Percentiles rank a stretch among this genome's conserved stretches.
phyloP scores from a whole-genome alignment of 2,797 vertebrate genomes.

The Discoglossus pictus region DNA sequence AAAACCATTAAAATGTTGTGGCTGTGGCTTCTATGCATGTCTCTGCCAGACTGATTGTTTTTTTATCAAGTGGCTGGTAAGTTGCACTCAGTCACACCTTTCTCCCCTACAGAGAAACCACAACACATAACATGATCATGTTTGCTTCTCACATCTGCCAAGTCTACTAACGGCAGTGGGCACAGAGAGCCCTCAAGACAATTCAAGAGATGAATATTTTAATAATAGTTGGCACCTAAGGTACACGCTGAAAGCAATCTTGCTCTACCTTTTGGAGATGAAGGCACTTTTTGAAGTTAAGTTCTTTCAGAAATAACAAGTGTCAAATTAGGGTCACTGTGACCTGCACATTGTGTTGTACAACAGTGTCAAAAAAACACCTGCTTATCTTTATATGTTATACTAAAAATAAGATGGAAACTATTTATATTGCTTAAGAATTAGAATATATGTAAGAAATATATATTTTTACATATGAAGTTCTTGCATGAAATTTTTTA shows the following conservation, averaged over 20 bases:
- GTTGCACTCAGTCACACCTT: constrained; percentile 65
- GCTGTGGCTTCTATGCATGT: constrained; percentile 50
- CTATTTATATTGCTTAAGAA: too few relatives aligned
- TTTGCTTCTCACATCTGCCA: constrained; percentile 73
- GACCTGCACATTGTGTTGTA: not conserved
- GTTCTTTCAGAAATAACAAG: constrained; percentile 43
- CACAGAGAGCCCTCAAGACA: constrained; percentile 61
- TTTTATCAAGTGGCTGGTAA: constrained; percentile 52
- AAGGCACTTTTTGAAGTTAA: constrained; percentile 58
- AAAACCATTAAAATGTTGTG: not conserved
- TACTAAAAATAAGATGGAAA: too few relatives aligned
- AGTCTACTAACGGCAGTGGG: constrained; percentile 59
- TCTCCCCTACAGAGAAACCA: constrained; percentile 62
- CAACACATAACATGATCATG: constrained; percentile 59
- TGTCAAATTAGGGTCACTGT: constrained; percentile 51
- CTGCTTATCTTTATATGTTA: too few relatives aligned
- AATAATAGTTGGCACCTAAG: constrained; percentile 58
- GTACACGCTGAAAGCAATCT: constrained; percentile 50
- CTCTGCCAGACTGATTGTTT: constrained; percentile 57
- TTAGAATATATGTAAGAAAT: too few relatives aligned
- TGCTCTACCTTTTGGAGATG: constrained; percentile 48
- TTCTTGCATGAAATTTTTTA: too few relatives aligned
- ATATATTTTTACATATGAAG: too few relatives aligned
- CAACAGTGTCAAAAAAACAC: not conserved
- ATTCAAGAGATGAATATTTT: constrained; percentile 61